Conservation (phyloP, 1,140 invertebrate species). For the Hyles euphorbiae region DNA sequence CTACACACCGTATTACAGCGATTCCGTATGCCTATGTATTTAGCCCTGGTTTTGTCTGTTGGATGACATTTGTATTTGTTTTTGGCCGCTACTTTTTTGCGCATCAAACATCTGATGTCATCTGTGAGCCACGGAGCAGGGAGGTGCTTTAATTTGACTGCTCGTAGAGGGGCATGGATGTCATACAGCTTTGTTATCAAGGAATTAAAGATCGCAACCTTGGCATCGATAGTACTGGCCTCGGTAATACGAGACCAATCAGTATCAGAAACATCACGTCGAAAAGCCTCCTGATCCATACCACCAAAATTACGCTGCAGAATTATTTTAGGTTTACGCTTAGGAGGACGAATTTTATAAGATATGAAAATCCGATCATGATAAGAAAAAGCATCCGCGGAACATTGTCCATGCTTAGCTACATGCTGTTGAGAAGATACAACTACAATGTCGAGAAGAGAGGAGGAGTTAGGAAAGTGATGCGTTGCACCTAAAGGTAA, state of each 20-base stretch:
- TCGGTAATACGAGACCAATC: conserved; percentile 7
- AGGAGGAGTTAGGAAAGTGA: conserved; percentile 10
- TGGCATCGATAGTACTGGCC: background rate
- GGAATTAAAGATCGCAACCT: conserved; percentile 7
- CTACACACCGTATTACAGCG: no score
- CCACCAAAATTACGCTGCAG: conserved; percentile 12
- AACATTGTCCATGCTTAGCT: conserved; percentile 7
- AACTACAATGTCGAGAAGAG: conserved; percentile 9
- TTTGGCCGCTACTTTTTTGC: conserved; percentile 1
- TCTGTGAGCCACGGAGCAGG: conserved; percentile 2
- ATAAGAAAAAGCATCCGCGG: conserved; percentile 14
- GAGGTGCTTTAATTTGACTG: conserved; percentile 4
- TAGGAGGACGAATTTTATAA: conserved; percentile 13
- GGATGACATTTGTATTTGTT: conserved; percentile 1
- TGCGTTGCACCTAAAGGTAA: conserved; percentile 7
- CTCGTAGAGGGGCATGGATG: conserved; percentile 12
- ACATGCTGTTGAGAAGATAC: conserved; percentile 10
- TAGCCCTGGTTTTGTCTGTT: background rate
- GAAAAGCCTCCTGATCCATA: conserved; percentile 3
- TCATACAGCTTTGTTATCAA: conserved; percentile 8
- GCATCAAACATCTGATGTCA: conserved; percentile 1
- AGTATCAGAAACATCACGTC: background rate
- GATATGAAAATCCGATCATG: conserved; percentile 12
- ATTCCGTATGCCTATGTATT: no score
- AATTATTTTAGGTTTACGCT: conserved; percentile 7